Percentiles rank a stretch among this genome's conserved stretches.
These are phyloP conservation scores for Ophthalmolycus amberensis DNA, from an alignment of 2,113 vertebrate species.

Conservation along the genomic window DNA sequence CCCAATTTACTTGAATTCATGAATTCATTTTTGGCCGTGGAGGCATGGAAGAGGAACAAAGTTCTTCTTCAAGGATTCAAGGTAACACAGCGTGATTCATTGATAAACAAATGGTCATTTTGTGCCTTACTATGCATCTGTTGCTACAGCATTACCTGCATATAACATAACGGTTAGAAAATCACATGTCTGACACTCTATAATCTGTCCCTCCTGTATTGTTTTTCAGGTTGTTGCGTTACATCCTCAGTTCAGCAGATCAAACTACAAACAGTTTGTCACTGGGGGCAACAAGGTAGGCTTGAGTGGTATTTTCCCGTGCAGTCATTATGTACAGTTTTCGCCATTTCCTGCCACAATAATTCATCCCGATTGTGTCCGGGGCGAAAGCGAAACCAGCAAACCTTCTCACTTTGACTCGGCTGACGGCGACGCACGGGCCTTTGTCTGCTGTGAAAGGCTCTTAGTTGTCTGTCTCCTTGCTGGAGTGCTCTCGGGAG, in stretches of 20 bases:
- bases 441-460: conserved; percentile 77
- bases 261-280: conserved; percentile 97
- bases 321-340: conserved; percentile 40
- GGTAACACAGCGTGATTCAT: neutral
- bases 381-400: conserved; percentile 49
- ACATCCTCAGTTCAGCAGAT: conserved; percentile 93
- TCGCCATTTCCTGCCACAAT: conserved; percentile 39
- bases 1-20: neutral
- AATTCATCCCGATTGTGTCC: conserved; percentile 58
- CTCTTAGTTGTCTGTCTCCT: conserved; percentile 78
- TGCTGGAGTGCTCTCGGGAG: conserved; percentile 78
- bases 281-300: conserved; percentile 97
- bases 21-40: too few species aligned
- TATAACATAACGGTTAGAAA: neutral
- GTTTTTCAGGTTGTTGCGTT: conserved; percentile 87
- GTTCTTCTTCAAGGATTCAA: neutral
- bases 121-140: neutral
- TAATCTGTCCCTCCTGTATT: conserved; percentile 4
- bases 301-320: conserved; percentile 15
- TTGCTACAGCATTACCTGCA: neutral
- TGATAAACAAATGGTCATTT: neutral
- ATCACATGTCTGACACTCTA: neutral
- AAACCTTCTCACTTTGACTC: conserved; percentile 45
- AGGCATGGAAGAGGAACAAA: neutral
- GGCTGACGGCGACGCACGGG: conserved; percentile 36